Evolutionary conservation across 2,888 invertebrate genomes (phyloP).

Genomic region (Catocala nupta): DNA sequence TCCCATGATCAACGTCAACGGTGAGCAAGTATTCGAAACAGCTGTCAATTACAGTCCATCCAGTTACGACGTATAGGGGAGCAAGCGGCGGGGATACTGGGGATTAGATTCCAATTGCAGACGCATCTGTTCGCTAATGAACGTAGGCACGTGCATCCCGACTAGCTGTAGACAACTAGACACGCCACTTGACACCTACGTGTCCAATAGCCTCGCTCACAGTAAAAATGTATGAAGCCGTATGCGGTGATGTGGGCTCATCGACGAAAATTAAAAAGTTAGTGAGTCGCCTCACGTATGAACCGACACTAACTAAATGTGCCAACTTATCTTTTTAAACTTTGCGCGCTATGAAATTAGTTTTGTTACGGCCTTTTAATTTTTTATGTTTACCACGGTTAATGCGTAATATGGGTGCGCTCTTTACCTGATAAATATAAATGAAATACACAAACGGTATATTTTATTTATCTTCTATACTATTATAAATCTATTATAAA

Average conservation of each 20-base stretch:
- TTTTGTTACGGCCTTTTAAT: conserved; percentile 18
- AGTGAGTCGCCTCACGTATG: conserved; percentile 44
- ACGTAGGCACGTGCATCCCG: conserved; percentile 66
- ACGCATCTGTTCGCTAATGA: conserved; percentile 74
- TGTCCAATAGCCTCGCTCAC: conserved; percentile 35
- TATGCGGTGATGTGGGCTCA: conserved; percentile 28
- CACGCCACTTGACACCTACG: conserved; percentile 62
- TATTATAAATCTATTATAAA: too few relatives aligned
- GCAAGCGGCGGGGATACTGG: conserved; percentile 51
- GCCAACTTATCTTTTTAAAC: conserved; percentile 33
- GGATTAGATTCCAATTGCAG: conserved; percentile 79
- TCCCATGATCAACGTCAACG: conserved; percentile 32
- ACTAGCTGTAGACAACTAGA: conserved; percentile 48
- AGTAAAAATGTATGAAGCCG: conserved; percentile 35
- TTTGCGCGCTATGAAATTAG: conserved; percentile 26
- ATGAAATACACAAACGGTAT: too few relatives aligned
- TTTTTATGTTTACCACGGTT: not conserved
- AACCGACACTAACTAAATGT: conserved; percentile 20
- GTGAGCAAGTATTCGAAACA: conserved; percentile 60
- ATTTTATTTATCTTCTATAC: too few relatives aligned
- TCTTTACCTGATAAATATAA: too few relatives aligned
- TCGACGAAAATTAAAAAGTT: conserved; percentile 50
- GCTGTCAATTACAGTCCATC: conserved; percentile 66
- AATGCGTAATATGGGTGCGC: not conserved
- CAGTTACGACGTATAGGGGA: conserved; percentile 60